Evolutionary conservation across 1,140 invertebrate genomes (phyloP).

Genomic region (Monochamus saltuarius): DNA sequence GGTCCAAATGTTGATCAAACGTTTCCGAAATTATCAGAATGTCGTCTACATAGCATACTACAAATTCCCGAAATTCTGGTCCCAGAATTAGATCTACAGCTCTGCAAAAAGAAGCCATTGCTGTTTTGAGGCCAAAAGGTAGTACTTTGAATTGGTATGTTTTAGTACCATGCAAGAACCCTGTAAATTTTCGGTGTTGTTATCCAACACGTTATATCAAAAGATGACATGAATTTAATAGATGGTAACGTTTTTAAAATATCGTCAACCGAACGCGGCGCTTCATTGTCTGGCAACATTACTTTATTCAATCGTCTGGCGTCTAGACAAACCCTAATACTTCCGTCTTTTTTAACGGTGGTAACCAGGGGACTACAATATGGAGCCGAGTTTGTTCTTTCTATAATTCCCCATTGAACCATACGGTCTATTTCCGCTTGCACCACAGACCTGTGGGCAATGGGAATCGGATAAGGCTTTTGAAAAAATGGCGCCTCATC

Average conservation of each 20-base stretch:
- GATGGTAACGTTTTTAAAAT: neutral
- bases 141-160: slow-evolving; percentile 8
- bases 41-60: slow-evolving; percentile 4
- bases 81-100: slow-evolving; percentile 3
- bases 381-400: neutral
- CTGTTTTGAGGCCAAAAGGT: slow-evolving; percentile 8
- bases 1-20: slow-evolving; percentile 17
- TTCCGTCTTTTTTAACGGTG: neutral
- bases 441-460: neutral
- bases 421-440: neutral
- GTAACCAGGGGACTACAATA: neutral
- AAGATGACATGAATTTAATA: neutral
- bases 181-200: too few relatives aligned
- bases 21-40: too few relatives aligned
- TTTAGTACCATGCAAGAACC: too few relatives aligned
- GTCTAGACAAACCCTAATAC: neutral
- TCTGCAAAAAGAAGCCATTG: neutral
- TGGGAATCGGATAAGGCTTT: slow-evolving; percentile 4
- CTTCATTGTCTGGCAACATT: neutral
- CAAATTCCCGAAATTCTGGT: neutral
- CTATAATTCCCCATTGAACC: neutral
- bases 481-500: neutral
- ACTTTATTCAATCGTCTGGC: too few relatives aligned
- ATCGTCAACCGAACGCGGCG: slow-evolving; percentile 1
- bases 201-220: too few relatives aligned